These are phyloP conservation scores for Zeuzera pyrina DNA, from an alignment of 2,888 invertebrate species.

Conservation along the genomic window DNA sequence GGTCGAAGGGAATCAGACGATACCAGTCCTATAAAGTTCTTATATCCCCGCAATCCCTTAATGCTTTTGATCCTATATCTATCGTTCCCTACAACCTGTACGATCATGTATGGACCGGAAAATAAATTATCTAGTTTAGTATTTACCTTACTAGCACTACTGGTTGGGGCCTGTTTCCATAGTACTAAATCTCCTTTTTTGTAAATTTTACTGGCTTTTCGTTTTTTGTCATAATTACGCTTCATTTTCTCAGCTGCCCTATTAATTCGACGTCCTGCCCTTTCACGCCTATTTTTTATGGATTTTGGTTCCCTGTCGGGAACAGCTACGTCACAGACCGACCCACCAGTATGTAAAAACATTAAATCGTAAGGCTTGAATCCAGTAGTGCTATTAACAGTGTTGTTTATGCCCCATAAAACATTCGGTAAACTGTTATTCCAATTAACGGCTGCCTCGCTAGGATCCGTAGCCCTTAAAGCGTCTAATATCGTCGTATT, in stretches of 20 bases:
- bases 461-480: conserved; percentile 3
- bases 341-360: conserved; percentile 1
- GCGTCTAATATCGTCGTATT: conserved; percentile 6
- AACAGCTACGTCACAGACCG: conserved; percentile 1
- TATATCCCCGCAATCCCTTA: conserved; percentile 19
- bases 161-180: conserved; percentile 15
- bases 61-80: conserved; percentile 21
- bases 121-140: conserved; percentile 18
- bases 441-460: conserved; percentile 2
- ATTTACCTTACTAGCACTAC: conserved; percentile 12
- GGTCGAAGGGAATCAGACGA: conserved; percentile 15
- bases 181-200: conserved; percentile 17
- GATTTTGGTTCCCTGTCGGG: too few relatives aligned
- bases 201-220: conserved; percentile 10
- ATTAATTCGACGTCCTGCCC: too few relatives aligned
- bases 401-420: conserved; percentile 3
- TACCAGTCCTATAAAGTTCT: conserved; percentile 14
- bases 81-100: conserved; percentile 19
- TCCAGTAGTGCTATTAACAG: not conserved
- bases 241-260: too few relatives aligned
- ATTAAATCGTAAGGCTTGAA: conserved; percentile 4
- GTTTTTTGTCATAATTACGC: too few relatives aligned
- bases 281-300: too few relatives aligned
- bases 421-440: not conserved
- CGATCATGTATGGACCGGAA: conserved; percentile 19